Evolutionary conservation across 2,888 invertebrate species (phyloP).

Genomic region (Amaurobius ferox): DNA sequence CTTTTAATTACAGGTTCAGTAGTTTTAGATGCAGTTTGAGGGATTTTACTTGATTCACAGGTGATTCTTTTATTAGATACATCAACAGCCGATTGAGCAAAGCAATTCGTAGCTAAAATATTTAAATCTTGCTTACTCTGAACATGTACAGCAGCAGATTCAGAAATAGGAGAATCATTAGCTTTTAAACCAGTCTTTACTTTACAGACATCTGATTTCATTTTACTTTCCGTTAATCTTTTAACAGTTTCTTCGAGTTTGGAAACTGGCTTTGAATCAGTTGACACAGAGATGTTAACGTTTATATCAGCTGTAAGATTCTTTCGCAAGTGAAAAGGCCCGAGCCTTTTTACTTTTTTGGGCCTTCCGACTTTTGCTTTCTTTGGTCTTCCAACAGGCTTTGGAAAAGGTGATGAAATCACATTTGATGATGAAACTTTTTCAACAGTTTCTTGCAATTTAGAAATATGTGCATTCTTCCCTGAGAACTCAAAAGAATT

Average conservation of each 20-base stretch:
- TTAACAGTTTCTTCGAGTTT: constrained; percentile 25
- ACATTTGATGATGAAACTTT: neutral
- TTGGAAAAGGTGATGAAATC: neutral
- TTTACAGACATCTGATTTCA: neutral
- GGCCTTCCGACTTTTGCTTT: neutral
- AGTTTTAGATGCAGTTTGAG: too few relatives aligned
- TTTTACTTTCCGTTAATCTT: constrained; percentile 10
- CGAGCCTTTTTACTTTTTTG: neutral
- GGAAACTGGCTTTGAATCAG: constrained; percentile 3
- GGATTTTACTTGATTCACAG: too few relatives aligned
- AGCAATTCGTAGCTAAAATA: neutral
- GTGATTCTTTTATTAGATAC: too few relatives aligned
- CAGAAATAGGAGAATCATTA: too few relatives aligned
- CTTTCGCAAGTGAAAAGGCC: neutral
- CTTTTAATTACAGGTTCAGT: too few relatives aligned
- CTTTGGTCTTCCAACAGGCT: neutral
- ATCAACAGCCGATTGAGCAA: too few relatives aligned
- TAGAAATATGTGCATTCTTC: neutral
- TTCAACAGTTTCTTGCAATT: neutral
- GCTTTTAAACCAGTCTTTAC: too few relatives aligned
- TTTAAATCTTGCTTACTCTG: neutral
- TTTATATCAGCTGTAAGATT: neutral
- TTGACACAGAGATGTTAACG: too few relatives aligned
- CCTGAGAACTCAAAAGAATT: too few relatives aligned
- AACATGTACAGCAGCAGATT: too few relatives aligned